Conservation (phyloP, 23 tunicate species). For the Corella eumyota region DNA sequence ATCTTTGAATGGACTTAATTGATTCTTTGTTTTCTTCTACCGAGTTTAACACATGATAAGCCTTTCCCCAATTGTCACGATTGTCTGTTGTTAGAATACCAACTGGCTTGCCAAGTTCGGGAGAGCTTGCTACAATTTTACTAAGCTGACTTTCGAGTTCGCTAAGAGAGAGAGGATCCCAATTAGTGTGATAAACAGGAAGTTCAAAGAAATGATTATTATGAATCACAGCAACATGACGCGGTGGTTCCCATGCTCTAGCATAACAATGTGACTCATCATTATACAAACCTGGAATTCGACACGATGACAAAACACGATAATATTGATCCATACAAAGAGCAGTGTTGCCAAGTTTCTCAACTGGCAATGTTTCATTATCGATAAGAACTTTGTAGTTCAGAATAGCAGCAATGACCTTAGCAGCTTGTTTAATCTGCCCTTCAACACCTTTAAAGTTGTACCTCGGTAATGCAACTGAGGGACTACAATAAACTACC, state of each 20-base stretch:
- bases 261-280: slow-evolving; percentile 51
- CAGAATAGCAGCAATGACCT: slow-evolving; percentile 57
- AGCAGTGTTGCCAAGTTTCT: slow-evolving; percentile 42
- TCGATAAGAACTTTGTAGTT: slow-evolving; percentile 62
- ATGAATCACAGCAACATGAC: slow-evolving; percentile 53
- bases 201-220: slow-evolving; percentile 70
- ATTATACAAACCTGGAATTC: slow-evolving; percentile 50
- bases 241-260: slow-evolving; percentile 44
- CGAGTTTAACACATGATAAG: slow-evolving; percentile 3
- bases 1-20: slow-evolving; percentile 41
- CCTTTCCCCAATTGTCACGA: slow-evolving; percentile 61
- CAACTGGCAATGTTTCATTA: slow-evolving; percentile 58
- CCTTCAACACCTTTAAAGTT: slow-evolving; percentile 53
- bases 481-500: slow-evolving; percentile 68
- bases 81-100: slow-evolving; percentile 66
- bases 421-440: slow-evolving; percentile 78
- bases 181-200: slow-evolving; percentile 44
- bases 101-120: neutral
- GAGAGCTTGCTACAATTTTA: slow-evolving; percentile 29
- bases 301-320: slow-evolving; percentile 58
- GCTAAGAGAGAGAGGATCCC: slow-evolving; percentile 31
- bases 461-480: slow-evolving; percentile 68
- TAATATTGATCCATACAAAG: slow-evolving; percentile 92
- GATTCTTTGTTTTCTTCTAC: slow-evolving; percentile 31
- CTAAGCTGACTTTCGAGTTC: slow-evolving; percentile 57